Evolutionary conservation across 2,113 vertebrate species (phyloP), one percentile per base, ranked within the genome.

Genomic region (Epinephelus fuscoguttatus): DNA sequence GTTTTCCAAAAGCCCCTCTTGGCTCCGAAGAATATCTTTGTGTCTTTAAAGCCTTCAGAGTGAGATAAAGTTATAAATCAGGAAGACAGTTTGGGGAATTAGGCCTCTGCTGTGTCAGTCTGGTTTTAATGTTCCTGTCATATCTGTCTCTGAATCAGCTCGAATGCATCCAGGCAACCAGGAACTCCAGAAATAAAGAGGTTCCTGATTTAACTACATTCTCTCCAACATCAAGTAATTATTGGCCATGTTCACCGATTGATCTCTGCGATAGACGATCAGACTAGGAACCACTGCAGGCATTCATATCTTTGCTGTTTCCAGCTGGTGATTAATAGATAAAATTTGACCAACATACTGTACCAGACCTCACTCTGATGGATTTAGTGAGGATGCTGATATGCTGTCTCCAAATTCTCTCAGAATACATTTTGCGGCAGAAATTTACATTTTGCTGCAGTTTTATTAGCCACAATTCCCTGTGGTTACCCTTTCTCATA

Each of bases 51-150:
- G 72, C 57, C 59, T 77, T 82, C 47, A 6, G 60, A 81, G 68
- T 81, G 62, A 84, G 81, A 86, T 86, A 70, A 79, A 73, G 73
- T 81, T 84, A 40, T 85, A 84, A 86, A 81, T 77, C 87, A 88
- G 53, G 64, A 11, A 47, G 78, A 57, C 73, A 70, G 77, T 75
- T 67, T 50, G 77, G 74, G 78, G 70, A 77, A 81, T 75, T 40
- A 70, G 18, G 52, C 77, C 77, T 85, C 64, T 4, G 18, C 72
- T 53, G 77, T 66, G 73, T 69, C 61, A 57, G 52, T 84, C 69
- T 71, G 62, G 19, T 76, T 87, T 78, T 25, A 81, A 60, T 72
- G 63, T 84, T 40, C 27, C 10, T 78, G 71, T 78, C 60, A 57
- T 63, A 49, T 82, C 52, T 37, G 30, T 1, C 66, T 76, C 71